These are phyloP conservation scores for Lasioglossum oenotherae DNA, from an alignment of 2,888 invertebrate genomes.

Conservation along the genomic window DNA sequence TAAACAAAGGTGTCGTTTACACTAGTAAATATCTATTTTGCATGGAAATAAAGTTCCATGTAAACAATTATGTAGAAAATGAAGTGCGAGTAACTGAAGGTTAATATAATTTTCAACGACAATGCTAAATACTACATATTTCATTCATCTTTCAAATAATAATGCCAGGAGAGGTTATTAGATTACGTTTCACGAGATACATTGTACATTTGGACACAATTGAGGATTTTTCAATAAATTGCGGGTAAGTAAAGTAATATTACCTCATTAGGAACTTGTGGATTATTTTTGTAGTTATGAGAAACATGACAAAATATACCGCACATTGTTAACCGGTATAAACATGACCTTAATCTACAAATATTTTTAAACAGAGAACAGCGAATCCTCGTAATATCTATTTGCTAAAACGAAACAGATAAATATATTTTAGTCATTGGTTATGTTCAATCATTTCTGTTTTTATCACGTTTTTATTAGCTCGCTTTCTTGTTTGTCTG, in stretches of 20 bases:
- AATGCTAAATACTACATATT: not conserved
- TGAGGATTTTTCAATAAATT: not conserved
- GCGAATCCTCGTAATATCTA: not conserved
- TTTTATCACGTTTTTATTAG: too few relatives aligned
- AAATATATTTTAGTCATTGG: not conserved
- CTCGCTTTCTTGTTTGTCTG: too few relatives aligned
- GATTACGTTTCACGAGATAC: not conserved
- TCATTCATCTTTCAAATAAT: not conserved
- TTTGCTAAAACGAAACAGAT: not conserved
- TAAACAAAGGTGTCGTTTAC: too few relatives aligned
- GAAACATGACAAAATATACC: conserved; percentile 86
- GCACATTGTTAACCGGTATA: conserved; percentile 83
- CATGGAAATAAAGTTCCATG: too few relatives aligned
- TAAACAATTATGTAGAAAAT: too few relatives aligned
- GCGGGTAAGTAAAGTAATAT: conserved; percentile 56
- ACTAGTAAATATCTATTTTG: too few relatives aligned
- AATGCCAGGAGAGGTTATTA: not conserved
- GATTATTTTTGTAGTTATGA: conserved; percentile 57
- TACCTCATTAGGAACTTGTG: conserved; percentile 65
- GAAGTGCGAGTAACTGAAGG: too few relatives aligned
- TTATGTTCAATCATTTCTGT: not conserved
- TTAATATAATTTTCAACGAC: not conserved
- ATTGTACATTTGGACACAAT: not conserved
- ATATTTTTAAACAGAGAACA: not conserved
- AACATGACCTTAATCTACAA: conserved; percentile 22